Conservation (phyloP, 1,140 invertebrate species). For the Laupala kohalensis region DNA sequence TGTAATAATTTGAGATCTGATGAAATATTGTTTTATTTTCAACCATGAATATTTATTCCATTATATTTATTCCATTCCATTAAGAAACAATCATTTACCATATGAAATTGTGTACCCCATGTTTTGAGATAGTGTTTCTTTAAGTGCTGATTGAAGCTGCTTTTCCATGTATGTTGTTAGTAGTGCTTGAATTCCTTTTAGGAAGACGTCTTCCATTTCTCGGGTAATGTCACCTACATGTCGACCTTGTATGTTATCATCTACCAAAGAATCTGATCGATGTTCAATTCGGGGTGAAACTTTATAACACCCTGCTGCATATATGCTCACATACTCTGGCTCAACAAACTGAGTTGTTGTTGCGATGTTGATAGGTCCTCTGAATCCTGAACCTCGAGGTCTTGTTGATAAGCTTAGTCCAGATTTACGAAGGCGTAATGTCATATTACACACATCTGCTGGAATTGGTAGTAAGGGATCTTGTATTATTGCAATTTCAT, state of each 20-base stretch:
- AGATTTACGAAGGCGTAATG: conserved; percentile 53
- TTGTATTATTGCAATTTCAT: conserved; percentile 30
- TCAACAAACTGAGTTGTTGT: conserved; percentile 68
- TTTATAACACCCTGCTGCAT: conserved; percentile 60
- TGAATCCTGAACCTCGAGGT: conserved; percentile 31
- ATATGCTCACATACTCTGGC: conserved; percentile 67
- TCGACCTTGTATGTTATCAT: conserved; percentile 19
- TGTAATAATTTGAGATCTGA: not conserved
- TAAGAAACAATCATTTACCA: conserved; percentile 31
- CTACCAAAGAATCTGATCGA: conserved; percentile 17
- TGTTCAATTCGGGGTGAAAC: conserved; percentile 25
- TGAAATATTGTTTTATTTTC: not conserved
- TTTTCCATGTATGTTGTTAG: conserved; percentile 69
- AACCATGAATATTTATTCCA: too few relatives aligned
- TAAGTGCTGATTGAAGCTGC: conserved; percentile 65
- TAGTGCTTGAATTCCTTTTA: conserved; percentile 60
- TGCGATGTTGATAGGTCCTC: conserved; percentile 34
- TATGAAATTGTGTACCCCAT: conserved; percentile 76
- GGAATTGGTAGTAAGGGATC: conserved; percentile 20
- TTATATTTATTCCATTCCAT: not conserved
- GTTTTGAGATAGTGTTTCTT: conserved; percentile 69
- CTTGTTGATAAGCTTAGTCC: conserved; percentile 55
- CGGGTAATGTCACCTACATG: conserved; percentile 1
- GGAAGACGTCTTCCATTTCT: conserved; percentile 72
- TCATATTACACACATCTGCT: conserved; percentile 58